Conservation (phyloP, 2,888 invertebrate genomes). For the Siphlonurus alternatus region DNA sequence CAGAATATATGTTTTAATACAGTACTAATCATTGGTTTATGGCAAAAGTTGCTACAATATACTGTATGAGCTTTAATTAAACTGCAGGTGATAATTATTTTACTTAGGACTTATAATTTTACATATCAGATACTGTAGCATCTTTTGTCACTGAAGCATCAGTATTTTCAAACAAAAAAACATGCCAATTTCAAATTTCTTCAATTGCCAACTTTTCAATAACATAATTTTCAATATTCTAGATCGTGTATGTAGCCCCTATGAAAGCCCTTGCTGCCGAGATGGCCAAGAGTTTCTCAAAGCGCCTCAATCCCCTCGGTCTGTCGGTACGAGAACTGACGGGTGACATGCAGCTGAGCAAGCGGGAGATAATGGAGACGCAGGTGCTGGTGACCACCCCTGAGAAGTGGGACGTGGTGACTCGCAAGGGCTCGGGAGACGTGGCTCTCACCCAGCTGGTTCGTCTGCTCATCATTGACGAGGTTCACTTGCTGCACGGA, state of each 20-base stretch:
- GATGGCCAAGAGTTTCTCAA: conserved; percentile 90
- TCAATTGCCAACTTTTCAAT: too few relatives aligned
- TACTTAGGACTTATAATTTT: too few relatives aligned
- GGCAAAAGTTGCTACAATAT: neutral
- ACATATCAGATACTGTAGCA: too few relatives aligned
- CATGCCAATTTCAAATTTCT: too few relatives aligned
- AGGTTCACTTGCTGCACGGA: conserved; percentile 91
- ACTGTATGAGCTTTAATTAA: too few relatives aligned
- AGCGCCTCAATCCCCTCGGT: conserved; percentile 58
- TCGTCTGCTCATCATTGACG: conserved; percentile 87
- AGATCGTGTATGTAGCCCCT: conserved; percentile 97
- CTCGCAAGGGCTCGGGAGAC: conserved; percentile 80
- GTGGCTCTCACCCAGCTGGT: conserved; percentile 79
- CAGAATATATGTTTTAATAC: neutral
- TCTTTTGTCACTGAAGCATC: too few relatives aligned
- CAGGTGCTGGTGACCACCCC: conserved; percentile 98
- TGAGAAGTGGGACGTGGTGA: conserved; percentile 99
- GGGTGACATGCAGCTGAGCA: conserved; percentile 95
- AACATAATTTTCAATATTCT: too few relatives aligned
- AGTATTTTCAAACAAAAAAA: too few relatives aligned
- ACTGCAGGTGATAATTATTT: too few relatives aligned
- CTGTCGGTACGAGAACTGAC: conserved; percentile 83
- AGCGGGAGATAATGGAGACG: conserved; percentile 83
- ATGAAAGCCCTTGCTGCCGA: conserved; percentile 99
- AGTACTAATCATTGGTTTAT: neutral